phyloP scores from a whole-genome alignment of 2,797 vertebrate genomes.

The Podarcis lilfordi region DNA sequence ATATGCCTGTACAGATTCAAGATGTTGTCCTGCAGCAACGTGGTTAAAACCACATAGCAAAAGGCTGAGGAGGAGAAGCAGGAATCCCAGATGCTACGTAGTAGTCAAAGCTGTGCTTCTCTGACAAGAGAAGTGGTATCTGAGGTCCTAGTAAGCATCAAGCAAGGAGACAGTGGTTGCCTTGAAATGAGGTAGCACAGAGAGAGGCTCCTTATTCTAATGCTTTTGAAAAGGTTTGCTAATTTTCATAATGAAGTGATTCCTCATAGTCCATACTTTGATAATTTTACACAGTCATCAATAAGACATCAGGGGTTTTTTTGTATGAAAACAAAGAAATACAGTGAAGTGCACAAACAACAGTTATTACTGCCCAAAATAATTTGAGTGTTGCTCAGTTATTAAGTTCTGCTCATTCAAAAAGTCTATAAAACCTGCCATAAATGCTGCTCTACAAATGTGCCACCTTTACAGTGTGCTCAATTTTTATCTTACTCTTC shows the following conservation, averaged over 20 bases:
- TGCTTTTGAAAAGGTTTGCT: neutral
- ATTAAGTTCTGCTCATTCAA: neutral
- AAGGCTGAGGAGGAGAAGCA: neutral
- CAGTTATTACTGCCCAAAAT: neutral
- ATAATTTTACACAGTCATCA: neutral
- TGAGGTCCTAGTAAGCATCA: neutral
- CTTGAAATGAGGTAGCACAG: neutral
- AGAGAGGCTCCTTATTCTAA: conserved; percentile 12
- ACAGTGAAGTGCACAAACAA: neutral
- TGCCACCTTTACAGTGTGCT: neutral
- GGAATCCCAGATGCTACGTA: neutral
- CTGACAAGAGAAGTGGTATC: neutral
- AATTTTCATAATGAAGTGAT: neutral
- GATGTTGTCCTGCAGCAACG: neutral
- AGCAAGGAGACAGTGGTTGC: conserved; percentile 21
- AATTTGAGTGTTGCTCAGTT: neutral
- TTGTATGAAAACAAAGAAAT: neutral
- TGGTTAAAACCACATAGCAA: neutral
- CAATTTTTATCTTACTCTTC: neutral
- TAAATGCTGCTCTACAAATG: neutral
- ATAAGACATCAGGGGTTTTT: neutral
- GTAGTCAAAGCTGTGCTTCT: neutral
- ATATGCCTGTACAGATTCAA: conserved; percentile 32
- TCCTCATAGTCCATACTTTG: neutral
- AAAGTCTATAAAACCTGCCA: neutral